These are phyloP conservation scores for Teleopsis dalmanni DNA, from an alignment of 1,140 invertebrate species.

Conservation along the genomic window DNA sequence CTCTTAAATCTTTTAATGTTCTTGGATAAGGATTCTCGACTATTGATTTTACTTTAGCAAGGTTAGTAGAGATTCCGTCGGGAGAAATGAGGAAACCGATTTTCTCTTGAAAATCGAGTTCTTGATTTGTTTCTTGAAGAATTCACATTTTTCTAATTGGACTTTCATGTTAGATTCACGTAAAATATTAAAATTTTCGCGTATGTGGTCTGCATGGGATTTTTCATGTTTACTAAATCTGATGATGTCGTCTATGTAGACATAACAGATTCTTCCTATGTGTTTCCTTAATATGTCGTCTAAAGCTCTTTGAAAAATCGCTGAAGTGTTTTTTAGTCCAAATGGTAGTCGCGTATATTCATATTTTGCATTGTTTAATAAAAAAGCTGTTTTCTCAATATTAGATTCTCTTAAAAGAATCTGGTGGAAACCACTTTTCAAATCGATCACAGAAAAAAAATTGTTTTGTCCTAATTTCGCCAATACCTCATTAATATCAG, in stretches of 20 bases:
- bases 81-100: too few species aligned
- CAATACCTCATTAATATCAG: not conserved
- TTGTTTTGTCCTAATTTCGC: not conserved
- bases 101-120: too few species aligned
- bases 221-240: not conserved
- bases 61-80: too few species aligned
- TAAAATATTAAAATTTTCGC: too few species aligned
- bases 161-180: too few species aligned
- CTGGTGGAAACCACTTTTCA: not conserved
- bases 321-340: conserved; percentile 1
- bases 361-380: not conserved
- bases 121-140: too few species aligned
- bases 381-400: not conserved
- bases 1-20: too few species aligned
- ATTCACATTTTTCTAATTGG: too few species aligned
- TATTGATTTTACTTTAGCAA: too few species aligned
- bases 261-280: conserved; percentile 1
- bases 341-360: not conserved
- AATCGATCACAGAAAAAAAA: not conserved
- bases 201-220: not conserved
- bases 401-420: not conserved
- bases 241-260: conserved; percentile 3
- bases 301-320: conserved; percentile 2
- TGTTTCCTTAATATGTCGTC: not conserved
- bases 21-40: too few species aligned